These are phyloP conservation scores for Lottia scabra DNA, from an alignment of 2,888 invertebrate species.

Conservation along the genomic window DNA sequence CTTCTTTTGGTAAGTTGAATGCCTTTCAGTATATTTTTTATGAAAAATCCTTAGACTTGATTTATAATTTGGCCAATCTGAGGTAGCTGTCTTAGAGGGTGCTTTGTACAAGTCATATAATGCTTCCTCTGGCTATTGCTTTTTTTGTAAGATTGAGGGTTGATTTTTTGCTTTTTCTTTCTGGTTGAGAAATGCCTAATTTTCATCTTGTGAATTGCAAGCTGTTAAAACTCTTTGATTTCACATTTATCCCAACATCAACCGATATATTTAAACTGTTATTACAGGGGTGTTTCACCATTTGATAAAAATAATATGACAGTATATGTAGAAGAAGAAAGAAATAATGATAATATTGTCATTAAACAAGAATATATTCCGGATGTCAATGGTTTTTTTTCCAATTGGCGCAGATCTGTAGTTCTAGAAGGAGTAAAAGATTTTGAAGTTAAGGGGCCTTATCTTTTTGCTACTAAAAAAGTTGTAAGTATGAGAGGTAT, in stretches of 20 bases:
- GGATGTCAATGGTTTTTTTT: conserved; percentile 35
- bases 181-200: too few relatives aligned
- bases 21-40: too few relatives aligned
- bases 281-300: conserved; percentile 57
- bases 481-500: conserved; percentile 71
- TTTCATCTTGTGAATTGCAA: too few relatives aligned
- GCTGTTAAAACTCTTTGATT: too few relatives aligned
- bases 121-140: conserved; percentile 8
- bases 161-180: too few relatives aligned
- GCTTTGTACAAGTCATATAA: background rate
- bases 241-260: too few relatives aligned
- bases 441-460: conserved; percentile 85
- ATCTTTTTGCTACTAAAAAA: conserved; percentile 85
- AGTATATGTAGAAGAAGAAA: conserved; percentile 75
- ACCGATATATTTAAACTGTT: background rate
- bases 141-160: too few relatives aligned
- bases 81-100: too few relatives aligned
- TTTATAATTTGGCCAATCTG: background rate
- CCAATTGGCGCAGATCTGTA: background rate
- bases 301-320: conserved; percentile 46
- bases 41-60: too few relatives aligned
- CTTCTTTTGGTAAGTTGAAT: conserved; percentile 77
- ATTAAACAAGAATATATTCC: conserved; percentile 36
- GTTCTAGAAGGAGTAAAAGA: conserved; percentile 81
- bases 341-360: conserved; percentile 25